Percentiles rank a stretch among this genome's conserved stretches.
These are phyloP conservation scores for Glaucopsyche alexis DNA, from an alignment of 2,888 invertebrate species.

Conservation along the genomic window DNA sequence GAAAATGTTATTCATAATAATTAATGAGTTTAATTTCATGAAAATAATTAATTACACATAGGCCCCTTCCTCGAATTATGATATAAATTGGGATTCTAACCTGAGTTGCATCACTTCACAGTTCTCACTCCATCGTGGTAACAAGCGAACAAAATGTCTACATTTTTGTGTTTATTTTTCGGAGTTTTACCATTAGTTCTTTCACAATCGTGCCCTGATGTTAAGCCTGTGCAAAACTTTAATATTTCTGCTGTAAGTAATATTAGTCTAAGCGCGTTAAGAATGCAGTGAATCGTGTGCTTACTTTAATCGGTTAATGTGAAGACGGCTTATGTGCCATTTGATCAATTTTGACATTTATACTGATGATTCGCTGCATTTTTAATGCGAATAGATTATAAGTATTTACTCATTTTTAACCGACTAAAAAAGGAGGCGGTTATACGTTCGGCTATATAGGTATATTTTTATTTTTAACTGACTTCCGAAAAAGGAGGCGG, in stretches of 20 bases:
- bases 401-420: no score
- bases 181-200: background rate
- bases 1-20: background rate
- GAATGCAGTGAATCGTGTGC: no score
- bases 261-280: no score
- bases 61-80: background rate
- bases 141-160: background rate
- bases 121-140: background rate
- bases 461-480: no score
- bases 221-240: conserved; percentile 9
- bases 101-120: background rate
- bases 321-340: no score
- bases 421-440: no score
- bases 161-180: background rate
- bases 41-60: background rate
- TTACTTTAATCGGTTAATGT: no score
- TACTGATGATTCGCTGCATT: no score
- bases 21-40: background rate
- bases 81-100: background rate
- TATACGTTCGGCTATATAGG: no score
- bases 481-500: no score
- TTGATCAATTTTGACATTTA: no score
- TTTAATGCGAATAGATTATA: no score
- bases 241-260: conserved; percentile 23
- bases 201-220: conserved; percentile 21